Percentiles rank a stretch among this genome's conserved stretches.
Evolutionary conservation across 2,797 vertebrate genomes (phyloP).

Genomic region (Sarcoramphus papa): DNA sequence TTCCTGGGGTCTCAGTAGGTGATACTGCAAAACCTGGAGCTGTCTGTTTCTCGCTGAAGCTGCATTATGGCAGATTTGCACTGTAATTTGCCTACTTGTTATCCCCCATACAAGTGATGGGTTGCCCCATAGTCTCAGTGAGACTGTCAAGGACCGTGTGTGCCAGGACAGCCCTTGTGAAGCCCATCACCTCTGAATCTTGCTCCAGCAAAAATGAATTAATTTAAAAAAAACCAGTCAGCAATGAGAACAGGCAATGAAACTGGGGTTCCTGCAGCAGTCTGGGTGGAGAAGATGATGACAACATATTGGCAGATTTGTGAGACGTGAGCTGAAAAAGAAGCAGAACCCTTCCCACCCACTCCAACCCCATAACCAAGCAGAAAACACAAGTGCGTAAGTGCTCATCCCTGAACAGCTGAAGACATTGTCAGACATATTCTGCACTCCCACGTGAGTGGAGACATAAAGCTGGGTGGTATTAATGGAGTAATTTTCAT

Average conservation of each 20-base stretch:
- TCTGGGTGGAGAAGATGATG: background rate
- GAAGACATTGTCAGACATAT: constrained; percentile 27
- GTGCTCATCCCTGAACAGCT: background rate
- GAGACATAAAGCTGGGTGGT: background rate
- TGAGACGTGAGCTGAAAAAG: background rate
- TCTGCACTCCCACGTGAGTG: background rate
- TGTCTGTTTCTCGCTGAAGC: background rate
- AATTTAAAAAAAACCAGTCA: background rate
- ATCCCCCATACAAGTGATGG: background rate
- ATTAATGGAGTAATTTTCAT: background rate
- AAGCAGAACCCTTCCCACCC: constrained; percentile 4
- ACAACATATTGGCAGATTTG: background rate
- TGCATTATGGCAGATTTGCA: background rate
- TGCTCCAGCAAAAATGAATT: background rate
- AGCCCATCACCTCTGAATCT: background rate
- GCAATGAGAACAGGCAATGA: background rate
- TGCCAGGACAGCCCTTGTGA: background rate
- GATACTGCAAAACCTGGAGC: constrained; percentile 3
- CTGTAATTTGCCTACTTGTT: background rate
- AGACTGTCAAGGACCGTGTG: background rate
- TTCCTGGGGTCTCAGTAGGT: constrained; percentile 17
- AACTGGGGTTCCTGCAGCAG: background rate
- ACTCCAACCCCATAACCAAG: background rate
- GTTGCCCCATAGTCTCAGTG: background rate
- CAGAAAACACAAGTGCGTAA: background rate